Evolutionary conservation across 2,797 vertebrate genomes (phyloP).

Genomic region (Paramormyrops hopkinsi): DNA sequence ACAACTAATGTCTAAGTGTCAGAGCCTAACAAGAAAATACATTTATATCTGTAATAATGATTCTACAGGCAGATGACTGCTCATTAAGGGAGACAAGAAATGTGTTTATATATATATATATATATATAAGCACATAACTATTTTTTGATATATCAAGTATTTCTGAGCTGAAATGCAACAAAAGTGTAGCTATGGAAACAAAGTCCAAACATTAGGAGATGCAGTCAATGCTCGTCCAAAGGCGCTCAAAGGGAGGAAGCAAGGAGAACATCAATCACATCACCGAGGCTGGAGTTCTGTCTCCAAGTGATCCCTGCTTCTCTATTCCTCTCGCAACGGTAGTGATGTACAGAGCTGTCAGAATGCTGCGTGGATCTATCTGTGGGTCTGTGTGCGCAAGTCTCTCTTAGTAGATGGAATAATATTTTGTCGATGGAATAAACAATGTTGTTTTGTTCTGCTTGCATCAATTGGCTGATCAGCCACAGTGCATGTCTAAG

Average conservation of each 20-base stretch:
- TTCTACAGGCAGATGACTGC: background rate
- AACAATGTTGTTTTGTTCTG: background rate
- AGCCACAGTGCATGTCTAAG: background rate
- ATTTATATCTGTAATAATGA: background rate
- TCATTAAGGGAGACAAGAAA: background rate
- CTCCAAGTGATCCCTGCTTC: background rate
- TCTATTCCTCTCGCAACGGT: background rate
- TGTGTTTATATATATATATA: background rate
- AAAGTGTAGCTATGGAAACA: background rate
- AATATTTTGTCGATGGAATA: background rate
- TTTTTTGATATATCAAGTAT: background rate
- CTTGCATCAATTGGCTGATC: conserved; percentile 8
- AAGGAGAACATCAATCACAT: background rate
- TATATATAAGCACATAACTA: background rate
- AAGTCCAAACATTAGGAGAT: conserved; percentile 1
- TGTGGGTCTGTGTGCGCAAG: background rate
- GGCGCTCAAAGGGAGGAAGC: background rate
- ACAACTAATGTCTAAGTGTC: background rate
- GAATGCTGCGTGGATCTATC: background rate
- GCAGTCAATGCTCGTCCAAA: background rate
- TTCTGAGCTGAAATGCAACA: background rate
- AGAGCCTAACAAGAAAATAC: background rate
- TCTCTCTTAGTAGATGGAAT: background rate
- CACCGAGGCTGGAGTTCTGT: background rate
- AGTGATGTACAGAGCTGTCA: conserved; percentile 4